These are phyloP conservation scores for Euplagia quadripunctaria DNA, from an alignment of 2,888 invertebrate genomes.

Conservation along the genomic window DNA sequence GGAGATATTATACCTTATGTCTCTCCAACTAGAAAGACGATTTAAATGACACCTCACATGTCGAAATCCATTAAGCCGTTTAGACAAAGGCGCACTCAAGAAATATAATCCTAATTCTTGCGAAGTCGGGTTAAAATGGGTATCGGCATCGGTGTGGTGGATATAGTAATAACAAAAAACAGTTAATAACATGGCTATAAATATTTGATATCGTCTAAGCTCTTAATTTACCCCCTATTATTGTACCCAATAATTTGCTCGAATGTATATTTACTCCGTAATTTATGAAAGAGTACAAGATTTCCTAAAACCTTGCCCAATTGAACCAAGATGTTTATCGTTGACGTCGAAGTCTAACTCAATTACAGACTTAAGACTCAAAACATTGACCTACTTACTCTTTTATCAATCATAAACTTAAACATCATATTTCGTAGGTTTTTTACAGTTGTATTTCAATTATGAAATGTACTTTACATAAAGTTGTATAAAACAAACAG, in stretches of 20 bases:
- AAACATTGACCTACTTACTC: constrained; percentile 60
- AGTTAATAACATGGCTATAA: not conserved
- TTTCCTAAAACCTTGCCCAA: constrained; percentile 71
- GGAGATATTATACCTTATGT: too few relatives aligned
- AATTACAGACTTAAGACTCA: constrained; percentile 70
- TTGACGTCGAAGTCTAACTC: constrained; percentile 68
- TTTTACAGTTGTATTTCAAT: constrained; percentile 23
- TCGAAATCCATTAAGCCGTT: too few relatives aligned
- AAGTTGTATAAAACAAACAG: constrained; percentile 49
- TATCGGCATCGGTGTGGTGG: too few relatives aligned
- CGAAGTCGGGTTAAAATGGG: not conserved
- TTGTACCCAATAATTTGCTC: constrained; percentile 45
- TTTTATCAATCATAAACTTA: constrained; percentile 27
- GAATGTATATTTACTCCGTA: constrained; percentile 70
- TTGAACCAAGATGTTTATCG: constrained; percentile 79
- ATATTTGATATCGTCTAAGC: not conserved
- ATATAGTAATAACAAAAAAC: too few relatives aligned
- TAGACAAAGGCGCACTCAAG: too few relatives aligned
- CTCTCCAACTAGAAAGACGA: too few relatives aligned
- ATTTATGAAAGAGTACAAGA: constrained; percentile 71
- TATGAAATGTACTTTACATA: constrained; percentile 28
- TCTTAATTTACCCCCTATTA: constrained; percentile 18
- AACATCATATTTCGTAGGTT: not conserved
- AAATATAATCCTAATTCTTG: too few relatives aligned
- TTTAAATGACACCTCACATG: too few relatives aligned